Conservation (phyloP, 2,888 invertebrate genomes). For the Nephrotoma appendiculata region DNA sequence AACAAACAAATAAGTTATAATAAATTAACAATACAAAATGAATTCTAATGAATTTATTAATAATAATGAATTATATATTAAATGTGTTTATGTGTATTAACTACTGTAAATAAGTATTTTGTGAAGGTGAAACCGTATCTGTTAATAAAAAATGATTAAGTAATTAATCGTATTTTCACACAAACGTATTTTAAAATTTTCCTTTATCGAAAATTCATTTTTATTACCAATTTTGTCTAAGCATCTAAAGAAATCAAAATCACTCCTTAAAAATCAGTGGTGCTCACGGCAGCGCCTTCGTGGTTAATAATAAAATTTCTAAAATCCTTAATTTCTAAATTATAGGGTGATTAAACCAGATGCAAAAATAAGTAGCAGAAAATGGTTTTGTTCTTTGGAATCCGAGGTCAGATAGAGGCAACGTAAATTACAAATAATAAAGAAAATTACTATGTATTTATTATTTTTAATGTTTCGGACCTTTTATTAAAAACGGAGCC, state of each 20-base stretch:
- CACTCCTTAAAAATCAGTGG: not conserved
- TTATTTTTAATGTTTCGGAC: too few species aligned
- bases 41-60: not conserved
- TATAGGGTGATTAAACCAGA: too few species aligned
- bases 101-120: not conserved
- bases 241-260: not conserved
- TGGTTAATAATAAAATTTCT: not conserved
- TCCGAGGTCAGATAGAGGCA: too few species aligned
- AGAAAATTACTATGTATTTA: too few species aligned
- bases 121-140: not conserved
- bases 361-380: too few species aligned
- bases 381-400: too few species aligned
- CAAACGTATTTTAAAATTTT: not conserved
- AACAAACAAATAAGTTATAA: not conserved
- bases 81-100: not conserved
- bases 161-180: not conserved
- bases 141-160: not conserved
- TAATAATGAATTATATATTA: constrained; percentile 3
- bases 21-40: not conserved
- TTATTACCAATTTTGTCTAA: not conserved
- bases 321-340: not conserved
- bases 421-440: too few species aligned
- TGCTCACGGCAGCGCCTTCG: not conserved
- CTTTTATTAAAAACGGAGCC: too few species aligned
- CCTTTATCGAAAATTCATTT: not conserved